Base-by-base conservation (phyloP, 2,113 vertebrate species). In the Cyanocitta stelleri region DNA sequence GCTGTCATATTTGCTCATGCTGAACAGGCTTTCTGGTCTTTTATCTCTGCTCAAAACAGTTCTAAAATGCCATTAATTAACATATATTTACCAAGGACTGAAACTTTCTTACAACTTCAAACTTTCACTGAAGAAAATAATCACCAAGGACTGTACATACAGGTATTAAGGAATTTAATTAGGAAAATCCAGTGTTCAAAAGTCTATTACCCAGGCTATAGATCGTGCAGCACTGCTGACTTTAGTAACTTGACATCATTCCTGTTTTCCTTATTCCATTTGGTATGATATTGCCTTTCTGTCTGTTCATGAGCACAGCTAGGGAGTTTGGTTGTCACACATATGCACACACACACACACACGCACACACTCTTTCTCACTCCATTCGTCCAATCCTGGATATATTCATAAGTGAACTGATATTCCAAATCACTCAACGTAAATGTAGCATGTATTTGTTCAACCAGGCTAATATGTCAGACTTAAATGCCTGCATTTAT, bases 401-500 rank as follows among this genome's bases (percentile, higher is more conserved):
- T 33, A 21, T 30, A 72, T 59, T 76, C 54, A 1, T 20, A 58
- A 80, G 26, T 11, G 55, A 91, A 74, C 17, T 23, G 23, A 39
- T 69, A 54, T 9, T 77, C 15, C 49, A 76, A 41, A 88, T 56
- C 61, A 69, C 71, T 76, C 29, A 43, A 68, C 0, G 0, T 44
- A 88, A 95, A 82, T 35, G 48, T 6, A 52, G 68, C 3, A 12
- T 4, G 1, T 67, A 66, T 71, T 75, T 86, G 89, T 72, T 89
- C 90, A 86, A n/a, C 22, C 30, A 90, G 84, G 55, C 71, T 69
- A 69, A 71, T 51, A 58, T 48, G 48, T 64, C 80, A 85, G 51
- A 78, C 29, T 85, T 92, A 94, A 92, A 90, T 52, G 82, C 61
- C 46, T 55, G 59, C 76, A 81, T 88, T 95, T 95, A 78, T 81